Evolutionary conservation across 2,888 invertebrate species (phyloP), one percentile per base, ranked within the genome.

Genomic region (Metallyticus violacea): DNA sequence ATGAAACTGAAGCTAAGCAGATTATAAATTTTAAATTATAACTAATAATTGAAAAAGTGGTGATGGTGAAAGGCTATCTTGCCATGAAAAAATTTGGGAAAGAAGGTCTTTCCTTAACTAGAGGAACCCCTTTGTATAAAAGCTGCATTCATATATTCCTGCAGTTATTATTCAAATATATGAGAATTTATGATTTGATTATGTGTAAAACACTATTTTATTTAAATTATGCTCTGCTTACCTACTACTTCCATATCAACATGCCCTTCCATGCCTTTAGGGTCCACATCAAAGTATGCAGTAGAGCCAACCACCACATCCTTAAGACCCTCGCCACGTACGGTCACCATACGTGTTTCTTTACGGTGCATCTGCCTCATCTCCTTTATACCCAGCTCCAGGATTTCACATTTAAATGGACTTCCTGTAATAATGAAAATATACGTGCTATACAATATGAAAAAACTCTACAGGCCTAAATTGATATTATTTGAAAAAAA

Each of bases 381-480:
- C 87, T 91, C 92, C 87, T 92, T 90, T 82, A 91, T 87, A 30
- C 86, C 86, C 90, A 92, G 91, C 89, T 93, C 93, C 27, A 92
- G 89, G 87, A 95, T 95, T 85, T 95, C 94, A 90, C 98, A 97
- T 89, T 97, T 96, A 92, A 98, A 98, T 9, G 98, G 98, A 91
- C 97, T 97, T 28, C 97, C 97, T 92, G 22, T 0, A 79, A 85
- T n/a, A 9, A 27, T 40, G 15, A n/a, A n/a, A n/a, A n/a, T n/a
- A n/a, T n/a, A n/a, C n/a, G n/a, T n/a, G n/a, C n/a, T n/a, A n/a
- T n/a, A n/a, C n/a, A n/a, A n/a, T n/a, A n/a, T n/a, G n/a, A n/a
- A n/a, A n/a, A n/a, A n/a, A n/a, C n/a, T n/a, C n/a, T n/a, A n/a
- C n/a, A n/a, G n/a, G n/a, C n/a, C n/a, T n/a, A n/a, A n/a, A n/a